These are phyloP conservation scores for Erynnis tages DNA, from an alignment of 2,888 invertebrate genomes.

Conservation along the genomic window DNA sequence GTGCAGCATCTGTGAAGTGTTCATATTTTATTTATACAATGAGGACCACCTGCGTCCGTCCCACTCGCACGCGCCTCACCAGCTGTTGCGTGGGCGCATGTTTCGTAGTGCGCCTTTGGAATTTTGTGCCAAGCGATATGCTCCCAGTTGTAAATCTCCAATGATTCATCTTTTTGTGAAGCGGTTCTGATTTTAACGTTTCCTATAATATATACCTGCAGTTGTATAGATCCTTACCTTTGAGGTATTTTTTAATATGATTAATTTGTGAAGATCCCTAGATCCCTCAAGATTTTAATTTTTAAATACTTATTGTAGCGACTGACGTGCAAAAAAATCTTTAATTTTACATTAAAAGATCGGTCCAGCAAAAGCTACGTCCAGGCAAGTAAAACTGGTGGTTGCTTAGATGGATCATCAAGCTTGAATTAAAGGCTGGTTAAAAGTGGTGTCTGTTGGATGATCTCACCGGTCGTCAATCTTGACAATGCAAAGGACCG, in stretches of 20 bases:
- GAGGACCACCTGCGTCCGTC: conserved; percentile 73
- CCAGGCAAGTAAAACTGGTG: too few relatives aligned
- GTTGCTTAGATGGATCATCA: conserved; percentile 40
- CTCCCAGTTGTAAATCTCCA: conserved; percentile 19
- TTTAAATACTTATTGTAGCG: too few relatives aligned
- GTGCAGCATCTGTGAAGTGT: conserved; percentile 12
- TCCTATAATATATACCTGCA: background rate
- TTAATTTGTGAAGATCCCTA: too few relatives aligned
- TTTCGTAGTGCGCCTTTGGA: conserved; percentile 35
- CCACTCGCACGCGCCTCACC: conserved; percentile 69
- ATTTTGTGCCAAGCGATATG: conserved; percentile 29
- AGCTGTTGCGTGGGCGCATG: conserved; percentile 50
- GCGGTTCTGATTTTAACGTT: background rate
- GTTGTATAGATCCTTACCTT: too few relatives aligned
- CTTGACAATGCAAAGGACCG: conserved; percentile 80
- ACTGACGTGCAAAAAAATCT: too few relatives aligned
- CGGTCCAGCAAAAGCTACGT: too few relatives aligned
- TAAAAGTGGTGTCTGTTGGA: conserved; percentile 62
- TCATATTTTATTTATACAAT: conserved; percentile 39
- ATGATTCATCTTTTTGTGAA: conserved; percentile 22
- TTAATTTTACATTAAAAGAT: too few relatives aligned
- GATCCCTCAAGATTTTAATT: too few relatives aligned
- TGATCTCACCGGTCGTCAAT: conserved; percentile 78
- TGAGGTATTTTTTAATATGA: too few relatives aligned
- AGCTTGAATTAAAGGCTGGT: conserved; percentile 57